phyloP scores from a whole-genome alignment of 1,140 invertebrate genomes.

The Tachypleus tridentatus region DNA sequence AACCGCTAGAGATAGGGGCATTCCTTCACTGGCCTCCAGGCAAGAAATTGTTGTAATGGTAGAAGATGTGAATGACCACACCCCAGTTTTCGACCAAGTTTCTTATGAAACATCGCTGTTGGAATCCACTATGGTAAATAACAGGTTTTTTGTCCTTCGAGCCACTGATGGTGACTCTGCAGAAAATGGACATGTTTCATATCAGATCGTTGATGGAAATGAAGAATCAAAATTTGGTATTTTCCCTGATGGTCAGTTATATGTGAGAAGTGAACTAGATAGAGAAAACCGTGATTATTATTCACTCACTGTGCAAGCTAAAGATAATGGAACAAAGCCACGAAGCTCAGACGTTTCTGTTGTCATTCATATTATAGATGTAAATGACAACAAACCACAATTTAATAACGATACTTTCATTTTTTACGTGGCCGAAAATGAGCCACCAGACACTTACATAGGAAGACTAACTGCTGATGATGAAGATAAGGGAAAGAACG shows the following conservation, averaged over 20 bases:
- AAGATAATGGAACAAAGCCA: slow-evolving; percentile 57
- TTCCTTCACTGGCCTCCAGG: slow-evolving; percentile 53
- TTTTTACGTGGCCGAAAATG: slow-evolving; percentile 64
- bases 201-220: slow-evolving; percentile 71
- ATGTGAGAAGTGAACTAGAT: slow-evolving; percentile 66
- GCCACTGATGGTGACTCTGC: slow-evolving; percentile 71
- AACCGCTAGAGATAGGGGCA: slow-evolving; percentile 69
- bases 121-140: slow-evolving; percentile 78
- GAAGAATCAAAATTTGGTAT: slow-evolving; percentile 68
- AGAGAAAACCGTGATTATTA: slow-evolving; percentile 81
- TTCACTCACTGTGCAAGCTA: slow-evolving; percentile 67
- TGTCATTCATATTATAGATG: slow-evolving; percentile 81
- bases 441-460: slow-evolving; percentile 72
- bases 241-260: slow-evolving; percentile 77
- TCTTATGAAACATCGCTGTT: slow-evolving; percentile 79
- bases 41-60: slow-evolving; percentile 59
- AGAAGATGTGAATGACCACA: slow-evolving; percentile 87
- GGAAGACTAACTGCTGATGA: slow-evolving; percentile 76
- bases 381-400: slow-evolving; percentile 82
- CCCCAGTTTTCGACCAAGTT: slow-evolving; percentile 77
- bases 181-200: slow-evolving; percentile 63
- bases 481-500: slow-evolving; percentile 75
- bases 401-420: slow-evolving; percentile 40
- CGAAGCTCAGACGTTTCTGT: slow-evolving; percentile 69
- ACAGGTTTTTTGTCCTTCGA: slow-evolving; percentile 68